Conservation (phyloP, 92 coral and sea anemone species). For the Isaurus tuberculatus region DNA sequence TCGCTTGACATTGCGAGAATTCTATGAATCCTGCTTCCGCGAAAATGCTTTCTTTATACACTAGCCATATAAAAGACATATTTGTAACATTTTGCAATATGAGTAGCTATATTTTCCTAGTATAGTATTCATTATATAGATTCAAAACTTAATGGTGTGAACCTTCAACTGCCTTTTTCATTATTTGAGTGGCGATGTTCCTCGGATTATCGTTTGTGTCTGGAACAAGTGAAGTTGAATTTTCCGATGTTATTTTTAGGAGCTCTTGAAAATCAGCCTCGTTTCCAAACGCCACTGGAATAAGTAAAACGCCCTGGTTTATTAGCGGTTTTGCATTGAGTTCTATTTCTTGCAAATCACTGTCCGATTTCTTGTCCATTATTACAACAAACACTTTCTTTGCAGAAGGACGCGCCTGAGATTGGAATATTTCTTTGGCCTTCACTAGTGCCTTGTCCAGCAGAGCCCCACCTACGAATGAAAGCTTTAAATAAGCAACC, state of each 20-base stretch:
- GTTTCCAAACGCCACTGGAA: slow-evolving; percentile 76
- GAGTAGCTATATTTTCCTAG: too few species aligned
- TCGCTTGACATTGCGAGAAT: too few species aligned
- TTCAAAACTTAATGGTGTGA: background rate
- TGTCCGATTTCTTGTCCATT: slow-evolving; percentile 73
- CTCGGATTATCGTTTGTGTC: slow-evolving; percentile 58
- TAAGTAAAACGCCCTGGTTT: slow-evolving; percentile 70
- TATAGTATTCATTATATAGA: too few species aligned
- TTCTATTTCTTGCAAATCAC: slow-evolving; percentile 61
- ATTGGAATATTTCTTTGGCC: slow-evolving; percentile 41
- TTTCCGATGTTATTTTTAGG: slow-evolving; percentile 55
- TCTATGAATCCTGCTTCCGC: too few species aligned
- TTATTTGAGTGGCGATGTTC: slow-evolving; percentile 61
- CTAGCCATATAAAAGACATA: too few species aligned
- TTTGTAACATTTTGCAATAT: too few species aligned
- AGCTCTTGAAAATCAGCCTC: slow-evolving; percentile 76
- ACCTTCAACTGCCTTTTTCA: slow-evolving; percentile 68
- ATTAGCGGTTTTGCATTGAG: slow-evolving; percentile 66
- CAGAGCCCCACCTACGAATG: slow-evolving; percentile 46
- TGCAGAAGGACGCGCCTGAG: slow-evolving; percentile 68
- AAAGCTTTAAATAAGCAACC: background rate
- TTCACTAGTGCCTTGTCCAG: slow-evolving; percentile 49
- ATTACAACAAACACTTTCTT: slow-evolving; percentile 79
- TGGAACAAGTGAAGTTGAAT: slow-evolving; percentile 59
- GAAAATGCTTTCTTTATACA: too few species aligned